Evolutionary conservation across 2,888 invertebrate species (phyloP).

Genomic region (Lobophora halterata): DNA sequence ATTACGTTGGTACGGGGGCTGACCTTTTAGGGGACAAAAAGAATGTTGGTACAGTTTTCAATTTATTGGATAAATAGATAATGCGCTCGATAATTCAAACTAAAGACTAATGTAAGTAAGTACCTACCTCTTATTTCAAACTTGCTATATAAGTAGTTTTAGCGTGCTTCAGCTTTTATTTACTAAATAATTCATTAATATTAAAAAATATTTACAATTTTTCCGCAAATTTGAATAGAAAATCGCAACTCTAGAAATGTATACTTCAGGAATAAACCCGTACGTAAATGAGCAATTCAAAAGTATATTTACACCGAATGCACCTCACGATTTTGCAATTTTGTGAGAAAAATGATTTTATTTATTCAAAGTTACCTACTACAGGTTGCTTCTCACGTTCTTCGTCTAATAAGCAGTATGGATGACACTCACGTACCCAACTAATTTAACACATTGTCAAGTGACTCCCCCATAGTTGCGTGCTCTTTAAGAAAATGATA

Average conservation of each 20-base stretch:
- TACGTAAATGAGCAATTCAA: slow-evolving; percentile 12
- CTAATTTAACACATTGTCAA: slow-evolving; percentile 65
- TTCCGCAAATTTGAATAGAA: no score
- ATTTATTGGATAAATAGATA: slow-evolving; percentile 17
- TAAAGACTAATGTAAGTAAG: no score
- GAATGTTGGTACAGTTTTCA: slow-evolving; percentile 23
- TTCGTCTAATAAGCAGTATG: slow-evolving; percentile 39
- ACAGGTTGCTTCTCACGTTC: slow-evolving; percentile 27
- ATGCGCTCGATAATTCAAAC: slow-evolving; percentile 7
- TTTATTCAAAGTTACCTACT: slow-evolving; percentile 23
- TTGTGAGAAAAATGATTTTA: slow-evolving; percentile 28
- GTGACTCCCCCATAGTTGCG: slow-evolving; percentile 29
- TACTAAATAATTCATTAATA: not conserved
- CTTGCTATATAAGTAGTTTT: no score
- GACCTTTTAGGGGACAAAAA: slow-evolving; percentile 31
- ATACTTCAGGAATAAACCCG: no score
- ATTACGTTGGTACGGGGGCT: slow-evolving; percentile 36
- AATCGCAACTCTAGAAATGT: no score
- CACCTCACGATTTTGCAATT: slow-evolving; percentile 25
- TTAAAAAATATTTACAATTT: no score
- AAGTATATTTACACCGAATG: slow-evolving; percentile 15
- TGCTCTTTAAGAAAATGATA: slow-evolving; percentile 55
- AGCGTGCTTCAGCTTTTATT: no score
- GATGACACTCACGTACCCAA: slow-evolving; percentile 59
- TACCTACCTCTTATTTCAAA: no score